Conservation (phyloP, 1,140 invertebrate species). For the Philotrypesis tridentata region DNA sequence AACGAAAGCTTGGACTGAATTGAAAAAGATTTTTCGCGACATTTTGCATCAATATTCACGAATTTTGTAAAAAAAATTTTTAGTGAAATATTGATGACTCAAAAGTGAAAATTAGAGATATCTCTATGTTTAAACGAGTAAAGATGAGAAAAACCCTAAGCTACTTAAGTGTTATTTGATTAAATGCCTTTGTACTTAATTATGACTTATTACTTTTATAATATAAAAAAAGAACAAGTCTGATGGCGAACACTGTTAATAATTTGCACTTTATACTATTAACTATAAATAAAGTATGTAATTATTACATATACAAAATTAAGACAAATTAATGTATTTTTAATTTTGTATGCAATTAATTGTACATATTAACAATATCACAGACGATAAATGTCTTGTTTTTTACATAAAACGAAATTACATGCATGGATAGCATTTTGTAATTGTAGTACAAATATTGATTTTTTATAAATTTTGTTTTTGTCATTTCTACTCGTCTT, state of each 20-base stretch:
- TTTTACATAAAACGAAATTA: not conserved
- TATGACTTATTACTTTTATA: not conserved
- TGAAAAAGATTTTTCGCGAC: not conserved
- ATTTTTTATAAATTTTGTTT: not conserved
- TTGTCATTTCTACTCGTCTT: not conserved
- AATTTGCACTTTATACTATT: too few relatives aligned
- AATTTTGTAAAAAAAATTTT: constrained; percentile 42
- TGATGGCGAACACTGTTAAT: not conserved
- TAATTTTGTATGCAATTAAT: not conserved
- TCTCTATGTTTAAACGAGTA: not conserved
- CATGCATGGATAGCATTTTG: too few relatives aligned
- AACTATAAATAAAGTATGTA: too few relatives aligned
- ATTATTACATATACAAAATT: not conserved
- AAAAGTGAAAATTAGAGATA: not conserved
- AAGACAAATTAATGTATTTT: not conserved
- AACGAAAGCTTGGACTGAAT: not conserved
- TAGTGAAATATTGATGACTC: constrained; percentile 33
- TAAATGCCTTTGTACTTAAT: not conserved
- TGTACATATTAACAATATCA: not conserved
- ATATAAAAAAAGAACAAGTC: not conserved
- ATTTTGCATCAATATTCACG: constrained; percentile 42
- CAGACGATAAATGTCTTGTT: too few relatives aligned
- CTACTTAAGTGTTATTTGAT: too few relatives aligned
- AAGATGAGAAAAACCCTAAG: not conserved
- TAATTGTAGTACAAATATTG: too few relatives aligned